Evolutionary conservation across 2,797 vertebrate genomes (phyloP).

Genomic region (Alcedo atthis): DNA sequence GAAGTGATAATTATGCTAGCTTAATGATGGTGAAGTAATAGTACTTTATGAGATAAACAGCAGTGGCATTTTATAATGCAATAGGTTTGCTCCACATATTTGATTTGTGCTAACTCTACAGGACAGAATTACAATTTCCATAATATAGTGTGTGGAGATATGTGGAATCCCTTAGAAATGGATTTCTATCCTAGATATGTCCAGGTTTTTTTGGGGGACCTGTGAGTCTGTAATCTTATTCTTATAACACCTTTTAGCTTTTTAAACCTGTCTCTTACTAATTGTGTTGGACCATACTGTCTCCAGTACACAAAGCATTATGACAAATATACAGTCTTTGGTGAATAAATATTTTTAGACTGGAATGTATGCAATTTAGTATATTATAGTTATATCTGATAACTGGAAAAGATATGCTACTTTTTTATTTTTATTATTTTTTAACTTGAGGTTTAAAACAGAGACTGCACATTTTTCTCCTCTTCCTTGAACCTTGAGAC

Average conservation of each 20-base stretch:
- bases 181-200: conserved; percentile 1
- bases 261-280: conserved; percentile 49
- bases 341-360: conserved; percentile 29
- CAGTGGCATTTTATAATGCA: not conserved
- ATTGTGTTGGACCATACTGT: conserved; percentile 24
- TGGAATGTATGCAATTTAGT: conserved; percentile 13
- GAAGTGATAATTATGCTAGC: conserved; percentile 9
- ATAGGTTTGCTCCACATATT: not conserved
- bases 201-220: conserved; percentile 1
- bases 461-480: not conserved
- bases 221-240: conserved; percentile 9
- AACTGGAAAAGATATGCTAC: not conserved
- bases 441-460: not conserved
- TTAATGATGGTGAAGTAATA: conserved; percentile 30
- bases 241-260: conserved; percentile 14
- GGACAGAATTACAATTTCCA: not conserved
- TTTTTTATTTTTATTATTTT: not conserved
- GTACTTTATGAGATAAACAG: not conserved
- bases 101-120: not conserved
- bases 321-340: not conserved
- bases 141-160: not conserved
- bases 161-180: not conserved
- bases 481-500: not conserved
- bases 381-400: conserved; percentile 1
- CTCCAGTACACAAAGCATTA: conserved; percentile 30